These are phyloP conservation scores for Portunus trituberculatus DNA, from an alignment of 1,140 invertebrate species.

Conservation along the genomic window DNA sequence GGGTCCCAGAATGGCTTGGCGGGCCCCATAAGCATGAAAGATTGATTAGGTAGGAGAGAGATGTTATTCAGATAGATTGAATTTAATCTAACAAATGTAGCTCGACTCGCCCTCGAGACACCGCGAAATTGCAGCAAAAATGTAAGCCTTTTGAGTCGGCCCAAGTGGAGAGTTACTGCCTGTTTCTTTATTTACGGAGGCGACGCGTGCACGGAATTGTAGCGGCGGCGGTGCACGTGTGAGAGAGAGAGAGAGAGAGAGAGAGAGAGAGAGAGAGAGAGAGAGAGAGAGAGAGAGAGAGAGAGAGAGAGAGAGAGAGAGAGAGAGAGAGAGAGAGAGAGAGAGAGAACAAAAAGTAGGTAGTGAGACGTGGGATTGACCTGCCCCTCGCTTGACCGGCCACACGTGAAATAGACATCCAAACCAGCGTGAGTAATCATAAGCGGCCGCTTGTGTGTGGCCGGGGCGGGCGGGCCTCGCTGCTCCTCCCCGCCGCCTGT, in stretches of 20 bases:
- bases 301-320: background rate
- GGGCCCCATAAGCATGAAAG: constrained; percentile 75
- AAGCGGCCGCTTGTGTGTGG: constrained; percentile 17
- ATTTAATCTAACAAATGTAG: constrained; percentile 78
- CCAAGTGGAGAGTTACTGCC: constrained; percentile 63
- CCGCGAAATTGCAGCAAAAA: constrained; percentile 75
- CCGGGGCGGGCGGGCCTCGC: background rate
- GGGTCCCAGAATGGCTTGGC: constrained; percentile 46
- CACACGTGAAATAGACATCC: constrained; percentile 65
- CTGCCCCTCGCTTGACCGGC: constrained; percentile 53
- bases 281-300: constrained; percentile 43
- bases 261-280: constrained; percentile 37
- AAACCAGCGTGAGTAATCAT: constrained; percentile 63
- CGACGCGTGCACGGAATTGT: constrained; percentile 53
- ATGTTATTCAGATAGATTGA: constrained; percentile 78
- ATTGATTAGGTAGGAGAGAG: constrained; percentile 78
- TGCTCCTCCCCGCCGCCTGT: constrained; percentile 35
- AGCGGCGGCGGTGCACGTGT: background rate
- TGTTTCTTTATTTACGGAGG: constrained; percentile 66
- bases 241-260: constrained; percentile 46
- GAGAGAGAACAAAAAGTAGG: constrained; percentile 22
- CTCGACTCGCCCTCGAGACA: constrained; percentile 68
- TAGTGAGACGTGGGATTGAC: constrained; percentile 53
- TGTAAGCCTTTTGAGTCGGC: constrained; percentile 69
- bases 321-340: constrained; percentile 49